Evolutionary conservation across 2,113 vertebrate genomes (phyloP).

Genomic region (Suricata suricatta): DNA sequence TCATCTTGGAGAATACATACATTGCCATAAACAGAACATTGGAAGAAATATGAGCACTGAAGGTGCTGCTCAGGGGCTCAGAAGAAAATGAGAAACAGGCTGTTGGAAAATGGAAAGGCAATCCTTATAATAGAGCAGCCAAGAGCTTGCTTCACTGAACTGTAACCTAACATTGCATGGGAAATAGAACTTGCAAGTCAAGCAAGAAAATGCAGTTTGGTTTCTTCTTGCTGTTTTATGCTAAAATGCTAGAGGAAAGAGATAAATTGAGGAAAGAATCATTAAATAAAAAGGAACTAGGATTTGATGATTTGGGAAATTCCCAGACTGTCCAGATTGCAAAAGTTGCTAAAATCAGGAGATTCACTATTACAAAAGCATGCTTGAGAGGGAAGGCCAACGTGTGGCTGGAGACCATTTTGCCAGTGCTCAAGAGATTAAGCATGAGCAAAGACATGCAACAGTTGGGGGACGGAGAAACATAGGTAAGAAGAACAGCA

Average conservation of each 20-base stretch:
- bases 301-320: not conserved
- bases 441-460: not conserved
- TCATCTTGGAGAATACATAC: not conserved
- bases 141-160: not conserved
- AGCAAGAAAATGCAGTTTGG: not conserved
- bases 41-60: not conserved
- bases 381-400: not conserved
- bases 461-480: not conserved
- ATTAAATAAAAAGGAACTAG: not conserved
- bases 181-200: not conserved
- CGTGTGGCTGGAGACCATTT: not conserved
- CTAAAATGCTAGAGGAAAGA: not conserved
- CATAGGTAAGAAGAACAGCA: not conserved
- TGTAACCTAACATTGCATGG: not conserved
- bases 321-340: not conserved
- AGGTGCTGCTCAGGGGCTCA: not conserved
- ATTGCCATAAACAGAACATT: not conserved
- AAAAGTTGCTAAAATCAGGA: slow-evolving; percentile 8
- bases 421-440: not conserved
- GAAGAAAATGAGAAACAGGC: not conserved
- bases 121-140: not conserved
- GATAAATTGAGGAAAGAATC: not conserved
- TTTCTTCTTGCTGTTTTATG: not conserved
- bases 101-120: not conserved
- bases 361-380: not conserved